Evolutionary conservation across 2,888 invertebrate species (phyloP), one percentile per base, ranked within the genome.

Genomic region (Maniola hyperantus): DNA sequence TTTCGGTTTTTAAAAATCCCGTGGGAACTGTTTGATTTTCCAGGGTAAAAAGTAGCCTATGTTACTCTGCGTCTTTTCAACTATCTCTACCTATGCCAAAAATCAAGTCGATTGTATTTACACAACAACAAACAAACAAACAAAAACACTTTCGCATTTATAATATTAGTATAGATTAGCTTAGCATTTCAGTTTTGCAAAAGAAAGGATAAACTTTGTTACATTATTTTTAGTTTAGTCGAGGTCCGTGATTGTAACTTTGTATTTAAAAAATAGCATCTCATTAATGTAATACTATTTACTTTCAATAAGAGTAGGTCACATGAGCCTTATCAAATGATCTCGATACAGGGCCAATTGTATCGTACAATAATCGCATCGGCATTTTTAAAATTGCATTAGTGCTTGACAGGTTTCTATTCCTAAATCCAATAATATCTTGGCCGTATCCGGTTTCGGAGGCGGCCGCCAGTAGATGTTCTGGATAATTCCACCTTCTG

Each of bases 301-400:
- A 42, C 64, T 48, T 60, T 4, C 46, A 13, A 46, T 36, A 18
- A 42, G 66, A 66, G 36, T 55, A 68, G 67, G 67, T 65, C 63
- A 26, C 26, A 26, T 66, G 68, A 63, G 10, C 66, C 63, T 71
- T 71, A 72, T 71, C 71, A 50, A 68, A 72, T 72, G 64, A 71
- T 69, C 66, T 62, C 65, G 61, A 70, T 72, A 60, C 71, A 71
- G 58, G 64, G 67, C 57, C 66, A 68, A 71, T 66, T 62, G 42
- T n/a, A 71, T 66, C 59, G 42, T n/a, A 46, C 11, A 15, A n/a
- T 39, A 54, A 15, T 48, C 15, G 57, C 33, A 50, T 67, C 54
- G 53, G 60, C 59, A 50, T 7, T 54, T 64, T 53, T 64, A 54
- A 62, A 61, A 65, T 62, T 62, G 65, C 59, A 65, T 65, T 69